Evolutionary conservation across 2,888 invertebrate species (phyloP).

Genomic region (Euspilapteryx auroguttella): DNA sequence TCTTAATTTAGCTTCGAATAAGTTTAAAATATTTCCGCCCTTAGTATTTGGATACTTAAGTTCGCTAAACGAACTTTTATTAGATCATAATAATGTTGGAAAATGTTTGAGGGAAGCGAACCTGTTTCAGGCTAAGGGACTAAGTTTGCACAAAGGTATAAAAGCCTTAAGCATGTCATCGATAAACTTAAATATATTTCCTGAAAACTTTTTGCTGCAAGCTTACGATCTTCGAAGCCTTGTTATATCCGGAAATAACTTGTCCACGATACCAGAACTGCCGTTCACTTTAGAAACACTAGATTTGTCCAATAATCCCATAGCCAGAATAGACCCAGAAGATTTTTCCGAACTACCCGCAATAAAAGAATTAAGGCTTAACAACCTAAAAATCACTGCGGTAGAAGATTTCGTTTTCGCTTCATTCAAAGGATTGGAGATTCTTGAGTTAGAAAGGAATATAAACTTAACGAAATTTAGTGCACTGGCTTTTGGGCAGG

Average conservation of each 20-base stretch:
- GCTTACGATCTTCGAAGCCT: conserved; percentile 44
- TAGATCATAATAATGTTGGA: conserved; percentile 45
- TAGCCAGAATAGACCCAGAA: conserved; percentile 42
- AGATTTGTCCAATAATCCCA: conserved; percentile 65
- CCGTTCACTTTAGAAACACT: conserved; percentile 60
- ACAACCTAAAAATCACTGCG: conserved; percentile 54
- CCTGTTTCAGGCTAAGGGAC: conserved; percentile 37
- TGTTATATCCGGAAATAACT: conserved; percentile 53
- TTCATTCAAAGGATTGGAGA: conserved; percentile 47
- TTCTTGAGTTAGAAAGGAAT: conserved; percentile 58
- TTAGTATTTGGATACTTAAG: conserved; percentile 34
- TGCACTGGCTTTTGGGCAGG: conserved; percentile 33
- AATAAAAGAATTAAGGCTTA: conserved; percentile 54
- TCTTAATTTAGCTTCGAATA: conserved; percentile 43
- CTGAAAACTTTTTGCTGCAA: conserved; percentile 38
- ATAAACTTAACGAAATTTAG: conserved; percentile 50
- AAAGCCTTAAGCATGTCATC: conserved; percentile 27
- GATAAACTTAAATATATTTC: conserved; percentile 22
- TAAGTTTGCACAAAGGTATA: conserved; percentile 32
- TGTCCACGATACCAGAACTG: conserved; percentile 53
- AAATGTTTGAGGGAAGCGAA: conserved; percentile 21
- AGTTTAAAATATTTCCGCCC: conserved; percentile 29
- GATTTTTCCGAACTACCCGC: conserved; percentile 52
- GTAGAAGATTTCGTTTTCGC: conserved; percentile 59
- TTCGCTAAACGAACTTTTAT: conserved; percentile 30